Evolutionary conservation across 2,888 invertebrate genomes (phyloP).

Genomic region (Caenorhabditis imperialis): DNA sequence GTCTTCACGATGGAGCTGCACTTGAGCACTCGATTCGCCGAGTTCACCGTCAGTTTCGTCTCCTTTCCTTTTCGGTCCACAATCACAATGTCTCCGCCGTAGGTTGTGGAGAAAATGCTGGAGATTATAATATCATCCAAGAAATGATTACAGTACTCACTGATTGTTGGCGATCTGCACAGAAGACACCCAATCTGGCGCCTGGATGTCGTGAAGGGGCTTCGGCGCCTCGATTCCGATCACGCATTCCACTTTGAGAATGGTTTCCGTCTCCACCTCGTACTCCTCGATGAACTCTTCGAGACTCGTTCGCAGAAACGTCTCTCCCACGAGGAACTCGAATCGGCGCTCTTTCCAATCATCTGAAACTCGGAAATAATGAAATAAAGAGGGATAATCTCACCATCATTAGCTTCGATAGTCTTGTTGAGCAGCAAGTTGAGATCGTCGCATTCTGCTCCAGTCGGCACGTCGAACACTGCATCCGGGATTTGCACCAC

Average conservation of each 20-base stretch:
- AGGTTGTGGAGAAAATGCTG: slow-evolving; percentile 74
- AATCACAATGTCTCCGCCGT: slow-evolving; percentile 71
- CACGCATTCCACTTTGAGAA: slow-evolving; percentile 91
- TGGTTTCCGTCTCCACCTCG: slow-evolving; percentile 82
- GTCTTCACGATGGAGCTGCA: slow-evolving; percentile 54
- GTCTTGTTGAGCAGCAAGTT: slow-evolving; percentile 73
- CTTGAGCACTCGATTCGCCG: slow-evolving; percentile 48
- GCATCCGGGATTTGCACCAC: slow-evolving; percentile 53
- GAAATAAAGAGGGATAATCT: neutral
- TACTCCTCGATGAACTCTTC: slow-evolving; percentile 73
- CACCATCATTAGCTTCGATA: slow-evolving; percentile 65
- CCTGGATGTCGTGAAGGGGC: slow-evolving; percentile 91
- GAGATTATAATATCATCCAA: slow-evolving; percentile 23
- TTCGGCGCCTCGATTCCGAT: slow-evolving; percentile 91
- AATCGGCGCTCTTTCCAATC: slow-evolving; percentile 69
- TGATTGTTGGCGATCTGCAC: slow-evolving; percentile 80
- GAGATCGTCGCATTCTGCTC: slow-evolving; percentile 65
- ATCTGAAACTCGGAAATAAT: slow-evolving; percentile 47
- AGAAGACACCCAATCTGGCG: slow-evolving; percentile 98
- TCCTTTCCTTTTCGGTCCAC: slow-evolving; percentile 66
- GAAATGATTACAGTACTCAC: slow-evolving; percentile 55
- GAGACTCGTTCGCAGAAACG: slow-evolving; percentile 69
- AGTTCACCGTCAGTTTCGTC: slow-evolving; percentile 36
- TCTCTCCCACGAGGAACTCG: slow-evolving; percentile 74
- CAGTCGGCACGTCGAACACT: slow-evolving; percentile 65